These are phyloP conservation scores for Sminthopsis crassicaudata DNA, from an alignment of 2,113 vertebrate species.

Conservation along the genomic window DNA sequence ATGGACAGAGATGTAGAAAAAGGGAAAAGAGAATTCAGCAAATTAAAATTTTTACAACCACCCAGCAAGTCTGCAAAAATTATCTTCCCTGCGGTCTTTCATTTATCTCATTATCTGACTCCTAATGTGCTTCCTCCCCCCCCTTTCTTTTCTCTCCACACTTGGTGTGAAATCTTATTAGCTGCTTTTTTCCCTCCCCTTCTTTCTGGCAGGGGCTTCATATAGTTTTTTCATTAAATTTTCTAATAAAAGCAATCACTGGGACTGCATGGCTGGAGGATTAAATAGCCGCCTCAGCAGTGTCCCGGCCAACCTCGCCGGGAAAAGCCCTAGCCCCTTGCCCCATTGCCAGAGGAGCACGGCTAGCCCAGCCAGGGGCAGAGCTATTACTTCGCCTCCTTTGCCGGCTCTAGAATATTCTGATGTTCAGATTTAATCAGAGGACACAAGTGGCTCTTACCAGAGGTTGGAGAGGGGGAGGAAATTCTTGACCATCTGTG, in stretches of 20 bases:
- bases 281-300: slow-evolving; percentile 74
- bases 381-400: not conserved
- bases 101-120: slow-evolving; percentile 82
- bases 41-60: slow-evolving; percentile 81
- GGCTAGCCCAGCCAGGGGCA: fast-evolving
- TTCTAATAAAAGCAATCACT: slow-evolving; percentile 82
- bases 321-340: not conserved
- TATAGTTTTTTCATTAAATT: slow-evolving; percentile 82
- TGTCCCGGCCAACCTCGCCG: slow-evolving; percentile 65
- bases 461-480: not conserved
- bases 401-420: not conserved
- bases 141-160: slow-evolving; percentile 76
- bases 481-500: not conserved
- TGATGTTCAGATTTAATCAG: not conserved
- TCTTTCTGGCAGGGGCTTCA: slow-evolving; percentile 74
- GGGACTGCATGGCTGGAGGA: slow-evolving; percentile 63
- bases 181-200: slow-evolving; percentile 59
- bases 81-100: slow-evolving; percentile 78
- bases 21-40: slow-evolving; percentile 71
- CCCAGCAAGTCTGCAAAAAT: slow-evolving; percentile 77
- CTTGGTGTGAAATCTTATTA: slow-evolving; percentile 80
- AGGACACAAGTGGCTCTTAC: not conserved
- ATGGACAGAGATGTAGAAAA: slow-evolving; percentile 44
- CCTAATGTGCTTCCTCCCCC: slow-evolving; percentile 71
- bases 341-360: not conserved